A percentile compares a stretch with the other conserved stretches of the same genome.
Conservation (phyloP, 2,888 invertebrate genomes). For the Aromia moschata region DNA sequence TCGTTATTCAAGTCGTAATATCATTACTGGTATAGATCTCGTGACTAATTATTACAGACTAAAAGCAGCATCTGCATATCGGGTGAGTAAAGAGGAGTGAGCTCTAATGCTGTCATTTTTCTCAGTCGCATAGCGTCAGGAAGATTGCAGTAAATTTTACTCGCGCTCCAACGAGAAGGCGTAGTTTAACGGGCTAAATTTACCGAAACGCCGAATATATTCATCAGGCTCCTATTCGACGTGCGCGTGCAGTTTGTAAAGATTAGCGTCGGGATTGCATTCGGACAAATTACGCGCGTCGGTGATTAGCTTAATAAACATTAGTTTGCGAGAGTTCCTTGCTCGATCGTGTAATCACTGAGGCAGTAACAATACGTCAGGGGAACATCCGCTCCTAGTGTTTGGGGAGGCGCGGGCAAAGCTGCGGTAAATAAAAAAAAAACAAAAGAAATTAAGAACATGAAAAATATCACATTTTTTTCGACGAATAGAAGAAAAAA, state of each 20-base stretch:
- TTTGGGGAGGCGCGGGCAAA: neutral
- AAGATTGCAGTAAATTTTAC: no score
- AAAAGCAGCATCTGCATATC: no score
- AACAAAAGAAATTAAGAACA: no score
- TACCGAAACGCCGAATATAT: constrained; percentile 48
- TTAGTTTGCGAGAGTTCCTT: constrained; percentile 43
- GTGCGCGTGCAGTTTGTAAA: constrained; percentile 59
- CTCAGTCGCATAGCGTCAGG: no score
- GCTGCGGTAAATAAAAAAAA: no score
- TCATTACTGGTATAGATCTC: no score
- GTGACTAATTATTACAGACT: no score
- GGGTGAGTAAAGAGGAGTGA: no score
- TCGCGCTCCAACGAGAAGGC: neutral
- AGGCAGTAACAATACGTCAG: neutral
- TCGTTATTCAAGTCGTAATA: no score
- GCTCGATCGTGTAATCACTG: constrained; percentile 5
- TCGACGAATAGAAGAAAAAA: no score
- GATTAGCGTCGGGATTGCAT: constrained; percentile 60
- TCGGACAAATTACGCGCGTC: constrained; percentile 60
- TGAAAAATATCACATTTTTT: no score
- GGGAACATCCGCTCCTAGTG: neutral
- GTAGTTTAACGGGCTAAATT: constrained; percentile 34
- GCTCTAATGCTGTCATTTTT: no score
- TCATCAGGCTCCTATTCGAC: constrained; percentile 57
- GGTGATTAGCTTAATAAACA: constrained; percentile 61